Percentiles rank a stretch among this genome's conserved stretches.
phyloP scores from a whole-genome alignment of 2,113 vertebrate genomes.

The Gila orcuttii region DNA sequence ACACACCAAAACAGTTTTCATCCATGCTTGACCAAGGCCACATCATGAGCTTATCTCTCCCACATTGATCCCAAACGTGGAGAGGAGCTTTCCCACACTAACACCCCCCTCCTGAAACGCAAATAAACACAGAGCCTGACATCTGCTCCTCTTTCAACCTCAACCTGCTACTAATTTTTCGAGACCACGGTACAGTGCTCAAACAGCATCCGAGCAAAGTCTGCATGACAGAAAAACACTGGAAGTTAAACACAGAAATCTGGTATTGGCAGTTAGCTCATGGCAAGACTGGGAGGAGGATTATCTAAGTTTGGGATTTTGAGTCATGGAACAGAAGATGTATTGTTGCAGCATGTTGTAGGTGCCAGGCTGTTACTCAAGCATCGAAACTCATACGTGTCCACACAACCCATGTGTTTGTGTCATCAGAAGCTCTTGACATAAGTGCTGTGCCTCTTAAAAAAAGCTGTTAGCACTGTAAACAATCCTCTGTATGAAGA shows the following conservation, averaged over 20 bases:
- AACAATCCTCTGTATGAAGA: constrained; percentile 29
- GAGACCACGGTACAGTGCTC: constrained; percentile 6
- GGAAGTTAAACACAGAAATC: constrained; percentile 6
- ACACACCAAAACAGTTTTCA: constrained; percentile 68
- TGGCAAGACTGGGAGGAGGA: not conserved
- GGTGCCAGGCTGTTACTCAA: constrained; percentile 60
- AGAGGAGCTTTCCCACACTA: constrained; percentile 72
- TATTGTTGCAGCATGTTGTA: constrained; percentile 35
- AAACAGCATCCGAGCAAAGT: not conserved
- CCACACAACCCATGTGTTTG: constrained; percentile 71
- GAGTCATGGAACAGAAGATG: constrained; percentile 7
- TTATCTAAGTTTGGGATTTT: not conserved
- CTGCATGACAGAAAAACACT: not conserved
- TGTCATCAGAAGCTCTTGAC: constrained; percentile 60
- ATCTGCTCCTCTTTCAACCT: constrained; percentile 57
- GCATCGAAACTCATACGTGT: constrained; percentile 54
- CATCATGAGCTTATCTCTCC: constrained; percentile 70
- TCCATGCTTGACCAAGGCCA: constrained; percentile 71
- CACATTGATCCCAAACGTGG: constrained; percentile 68
- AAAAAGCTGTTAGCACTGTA: constrained; percentile 26
- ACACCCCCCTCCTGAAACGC: constrained; percentile 54
- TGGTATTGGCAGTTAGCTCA: not conserved
- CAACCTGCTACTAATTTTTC: constrained; percentile 47
- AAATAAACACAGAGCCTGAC: constrained; percentile 71
- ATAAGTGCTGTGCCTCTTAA: constrained; percentile 31